Percentiles rank a stretch among this genome's conserved stretches.
Conservation (phyloP, 2,797 vertebrate genomes). For the Spatula clypeata region DNA sequence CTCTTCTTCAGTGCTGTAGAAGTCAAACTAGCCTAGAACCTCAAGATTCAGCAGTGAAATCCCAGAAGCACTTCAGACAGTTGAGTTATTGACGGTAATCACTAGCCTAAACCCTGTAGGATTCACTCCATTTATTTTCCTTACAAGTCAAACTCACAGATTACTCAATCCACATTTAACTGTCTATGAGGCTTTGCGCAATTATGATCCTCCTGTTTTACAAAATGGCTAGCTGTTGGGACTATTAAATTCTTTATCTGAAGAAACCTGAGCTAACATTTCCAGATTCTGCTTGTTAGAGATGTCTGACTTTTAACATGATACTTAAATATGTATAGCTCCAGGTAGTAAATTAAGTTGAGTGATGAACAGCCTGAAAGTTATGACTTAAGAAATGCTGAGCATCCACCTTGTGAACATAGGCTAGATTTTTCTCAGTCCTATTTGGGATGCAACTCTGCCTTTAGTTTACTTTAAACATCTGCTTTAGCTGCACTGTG, state of each 20-base stretch:
- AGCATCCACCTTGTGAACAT: neutral
- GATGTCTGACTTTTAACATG: neutral
- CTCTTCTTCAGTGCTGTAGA: neutral
- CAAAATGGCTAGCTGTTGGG: neutral
- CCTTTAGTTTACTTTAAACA: neutral
- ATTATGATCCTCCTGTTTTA: neutral
- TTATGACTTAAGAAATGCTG: neutral
- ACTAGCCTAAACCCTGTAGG: neutral
- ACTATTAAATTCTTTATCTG: neutral
- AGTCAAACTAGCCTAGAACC: neutral
- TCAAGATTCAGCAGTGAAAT: neutral
- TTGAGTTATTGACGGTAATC: neutral
- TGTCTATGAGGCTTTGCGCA: neutral
- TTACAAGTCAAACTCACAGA: neutral
- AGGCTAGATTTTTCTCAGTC: neutral
- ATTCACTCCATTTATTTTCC: neutral
- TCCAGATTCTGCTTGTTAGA: neutral
- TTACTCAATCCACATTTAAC: neutral
- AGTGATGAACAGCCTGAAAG: neutral
- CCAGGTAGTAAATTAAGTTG: neutral
- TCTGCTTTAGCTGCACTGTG: neutral
- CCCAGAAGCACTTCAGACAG: neutral
- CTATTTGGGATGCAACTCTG: neutral
- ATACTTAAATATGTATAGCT: neutral
- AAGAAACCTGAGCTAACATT: neutral